These are phyloP conservation scores for Hydrochoerus hydrochaeris DNA, from an alignment of 2,113 vertebrate species.

Conservation along the genomic window DNA sequence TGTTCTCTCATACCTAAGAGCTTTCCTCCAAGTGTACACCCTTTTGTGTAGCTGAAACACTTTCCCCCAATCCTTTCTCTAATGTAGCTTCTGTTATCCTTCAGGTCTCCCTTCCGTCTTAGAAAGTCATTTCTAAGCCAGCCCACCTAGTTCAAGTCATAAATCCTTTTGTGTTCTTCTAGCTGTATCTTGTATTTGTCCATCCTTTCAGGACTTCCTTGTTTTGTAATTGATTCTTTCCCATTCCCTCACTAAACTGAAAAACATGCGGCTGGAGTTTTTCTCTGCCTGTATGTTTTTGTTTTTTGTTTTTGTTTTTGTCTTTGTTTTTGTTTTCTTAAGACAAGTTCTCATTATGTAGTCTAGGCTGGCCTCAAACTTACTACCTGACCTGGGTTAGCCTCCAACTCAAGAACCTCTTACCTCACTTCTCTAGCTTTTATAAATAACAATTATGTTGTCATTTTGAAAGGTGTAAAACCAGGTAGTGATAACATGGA, in stretches of 20 bases:
- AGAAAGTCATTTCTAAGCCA: conserved; percentile 15
- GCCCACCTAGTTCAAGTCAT: neutral
- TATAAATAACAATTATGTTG: conserved; percentile 24
- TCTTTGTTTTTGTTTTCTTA: neutral
- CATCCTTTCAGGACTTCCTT: conserved; percentile 24
- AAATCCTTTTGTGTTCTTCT: conserved; percentile 29
- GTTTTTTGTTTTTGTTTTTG: neutral
- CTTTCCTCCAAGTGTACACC: neutral
- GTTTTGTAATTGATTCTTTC: conserved; percentile 53
- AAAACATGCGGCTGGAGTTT: neutral
- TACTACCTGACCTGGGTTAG: neutral
- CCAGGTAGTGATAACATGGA: neutral
- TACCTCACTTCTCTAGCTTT: conserved; percentile 26
- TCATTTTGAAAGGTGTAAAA: conserved; percentile 17
- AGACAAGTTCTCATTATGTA: neutral
- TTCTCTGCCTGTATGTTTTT: neutral
- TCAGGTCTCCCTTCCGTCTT: conserved; percentile 8
- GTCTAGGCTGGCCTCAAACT: neutral
- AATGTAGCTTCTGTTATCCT: neutral
- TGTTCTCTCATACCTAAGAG: neutral
- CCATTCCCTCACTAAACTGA: conserved; percentile 18
- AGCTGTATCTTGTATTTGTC: neutral
- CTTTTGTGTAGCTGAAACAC: neutral
- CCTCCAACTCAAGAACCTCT: neutral
- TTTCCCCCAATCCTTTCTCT: conserved; percentile 7